Evolutionary conservation across 2,888 invertebrate species (phyloP).

Genomic region (Autographa pulchrina): DNA sequence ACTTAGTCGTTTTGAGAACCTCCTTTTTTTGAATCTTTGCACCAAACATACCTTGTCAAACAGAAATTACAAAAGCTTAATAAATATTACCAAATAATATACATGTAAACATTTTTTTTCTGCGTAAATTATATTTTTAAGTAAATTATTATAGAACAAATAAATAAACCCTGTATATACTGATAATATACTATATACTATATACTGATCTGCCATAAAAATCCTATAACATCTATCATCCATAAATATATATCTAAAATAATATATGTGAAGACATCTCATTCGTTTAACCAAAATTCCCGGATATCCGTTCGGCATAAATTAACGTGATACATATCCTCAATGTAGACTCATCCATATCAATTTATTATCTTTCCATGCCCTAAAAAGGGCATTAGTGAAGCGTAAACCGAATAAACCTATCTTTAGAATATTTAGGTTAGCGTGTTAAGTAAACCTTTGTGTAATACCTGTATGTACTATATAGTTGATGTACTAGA

Average conservation of each 20-base stretch:
- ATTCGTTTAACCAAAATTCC: constrained; percentile 23
- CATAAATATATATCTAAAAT: constrained; percentile 19
- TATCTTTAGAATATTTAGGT: constrained; percentile 1
- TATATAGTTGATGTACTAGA: neutral
- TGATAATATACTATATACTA: too few species aligned
- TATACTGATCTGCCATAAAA: too few species aligned
- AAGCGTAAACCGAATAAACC: neutral
- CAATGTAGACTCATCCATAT: constrained; percentile 28
- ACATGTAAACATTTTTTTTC: too few species aligned
- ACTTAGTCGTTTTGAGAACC: too few species aligned
- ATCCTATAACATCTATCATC: too few species aligned
- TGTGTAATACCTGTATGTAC: neutral
- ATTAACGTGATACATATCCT: constrained; percentile 6
- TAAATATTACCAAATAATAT: too few species aligned
- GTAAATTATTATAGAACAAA: too few species aligned
- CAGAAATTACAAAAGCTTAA: too few species aligned
- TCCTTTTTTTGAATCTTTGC: too few species aligned
- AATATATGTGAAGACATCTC: constrained; percentile 15
- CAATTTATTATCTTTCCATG: constrained; percentile 47
- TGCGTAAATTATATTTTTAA: too few species aligned
- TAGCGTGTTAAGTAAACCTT: neutral
- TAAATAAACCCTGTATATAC: too few species aligned
- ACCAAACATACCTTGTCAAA: too few species aligned
- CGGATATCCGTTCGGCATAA: constrained; percentile 1
- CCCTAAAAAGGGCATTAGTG: constrained; percentile 40